Conservation (phyloP, 1,140 invertebrate species). For the Hylaeus anthracinus region DNA sequence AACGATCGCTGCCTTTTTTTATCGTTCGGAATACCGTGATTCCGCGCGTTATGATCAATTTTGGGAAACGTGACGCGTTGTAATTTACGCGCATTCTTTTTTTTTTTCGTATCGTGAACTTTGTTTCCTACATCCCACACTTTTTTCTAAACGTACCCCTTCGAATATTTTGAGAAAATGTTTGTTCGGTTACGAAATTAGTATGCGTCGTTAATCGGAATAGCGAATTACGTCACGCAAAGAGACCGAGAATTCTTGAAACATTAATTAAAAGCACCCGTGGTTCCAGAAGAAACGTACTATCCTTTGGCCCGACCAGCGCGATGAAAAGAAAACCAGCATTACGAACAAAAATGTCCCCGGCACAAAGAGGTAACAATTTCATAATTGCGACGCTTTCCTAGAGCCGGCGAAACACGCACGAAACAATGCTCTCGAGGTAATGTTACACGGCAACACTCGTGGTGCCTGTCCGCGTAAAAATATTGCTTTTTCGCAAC, state of each 20-base stretch:
- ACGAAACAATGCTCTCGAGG: slow-evolving; percentile 22
- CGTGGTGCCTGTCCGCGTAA: background rate
- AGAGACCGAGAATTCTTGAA: too few relatives aligned
- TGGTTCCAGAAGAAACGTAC: background rate
- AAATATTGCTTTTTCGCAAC: slow-evolving; percentile 30
- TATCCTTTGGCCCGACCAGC: background rate
- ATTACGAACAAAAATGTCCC: background rate
- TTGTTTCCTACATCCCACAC: too few relatives aligned
- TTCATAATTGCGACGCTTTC: slow-evolving; percentile 41
- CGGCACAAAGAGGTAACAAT: slow-evolving; percentile 11
- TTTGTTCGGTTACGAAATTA: too few relatives aligned
- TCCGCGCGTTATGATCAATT: too few relatives aligned
- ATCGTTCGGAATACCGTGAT: too few relatives aligned
- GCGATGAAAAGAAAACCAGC: background rate
- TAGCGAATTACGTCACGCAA: too few relatives aligned
- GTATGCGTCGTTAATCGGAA: too few relatives aligned
- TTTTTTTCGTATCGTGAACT: too few relatives aligned
- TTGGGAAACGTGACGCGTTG: too few relatives aligned
- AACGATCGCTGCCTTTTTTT: background rate
- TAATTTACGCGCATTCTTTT: too few relatives aligned
- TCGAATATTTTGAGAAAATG: too few relatives aligned
- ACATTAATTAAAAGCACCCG: background rate
- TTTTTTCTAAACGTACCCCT: too few relatives aligned
- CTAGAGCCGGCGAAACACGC: background rate
- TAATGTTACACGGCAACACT: slow-evolving; percentile 27